Evolutionary conservation across 2,797 vertebrate genomes (phyloP).

Genomic region (Bucorvus abyssinicus): DNA sequence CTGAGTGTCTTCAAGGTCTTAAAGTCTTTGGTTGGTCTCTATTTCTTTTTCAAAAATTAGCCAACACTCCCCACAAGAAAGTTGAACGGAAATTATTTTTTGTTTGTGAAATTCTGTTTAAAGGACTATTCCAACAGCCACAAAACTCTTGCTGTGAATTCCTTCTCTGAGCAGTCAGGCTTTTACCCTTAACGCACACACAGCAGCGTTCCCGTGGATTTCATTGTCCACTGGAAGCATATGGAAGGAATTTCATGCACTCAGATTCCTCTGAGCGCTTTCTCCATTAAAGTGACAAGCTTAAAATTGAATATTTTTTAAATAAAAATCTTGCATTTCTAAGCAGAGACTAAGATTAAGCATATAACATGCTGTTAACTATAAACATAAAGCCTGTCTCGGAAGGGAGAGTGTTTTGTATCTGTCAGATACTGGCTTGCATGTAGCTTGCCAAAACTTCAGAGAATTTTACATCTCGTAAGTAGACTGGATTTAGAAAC

Average conservation of each 20-base stretch:
- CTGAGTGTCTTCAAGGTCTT: not conserved
- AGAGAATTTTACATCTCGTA: not conserved
- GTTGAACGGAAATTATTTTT: not conserved
- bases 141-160: not conserved
- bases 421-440: not conserved
- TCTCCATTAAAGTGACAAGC: not conserved
- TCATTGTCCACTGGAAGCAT: not conserved
- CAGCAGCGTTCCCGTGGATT: rapidly evolving
- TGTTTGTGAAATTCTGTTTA: not conserved
- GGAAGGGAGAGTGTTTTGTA: rapidly evolving
- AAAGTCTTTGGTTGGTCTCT: not conserved
- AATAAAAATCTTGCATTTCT: not conserved
- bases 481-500: not conserved
- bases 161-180: not conserved
- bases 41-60: not conserved
- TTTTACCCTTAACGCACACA: not conserved
- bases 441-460: not conserved
- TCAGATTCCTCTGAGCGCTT: not conserved
- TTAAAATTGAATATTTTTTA: not conserved
- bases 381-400: not conserved
- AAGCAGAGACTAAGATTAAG: not conserved
- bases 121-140: not conserved
- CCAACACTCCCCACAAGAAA: not conserved
- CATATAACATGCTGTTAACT: not conserved
- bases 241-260: not conserved